Conservation (phyloP, 2,797 vertebrate species). For the Tinamus major region DNA sequence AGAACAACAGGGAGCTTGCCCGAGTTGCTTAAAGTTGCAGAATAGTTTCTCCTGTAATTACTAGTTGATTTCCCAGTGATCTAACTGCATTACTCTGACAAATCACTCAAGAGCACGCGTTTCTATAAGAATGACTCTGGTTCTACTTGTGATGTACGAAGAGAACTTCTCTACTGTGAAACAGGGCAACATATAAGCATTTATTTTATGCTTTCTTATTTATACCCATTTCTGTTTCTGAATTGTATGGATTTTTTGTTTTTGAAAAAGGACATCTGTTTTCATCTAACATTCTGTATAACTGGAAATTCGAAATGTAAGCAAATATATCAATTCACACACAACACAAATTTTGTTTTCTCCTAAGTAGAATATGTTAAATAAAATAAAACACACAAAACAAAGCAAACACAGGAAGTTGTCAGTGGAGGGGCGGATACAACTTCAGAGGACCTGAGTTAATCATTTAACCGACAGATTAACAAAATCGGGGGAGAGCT, state of each 20-base stretch:
- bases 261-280: neutral
- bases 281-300: neutral
- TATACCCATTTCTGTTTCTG: neutral
- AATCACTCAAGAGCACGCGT: neutral
- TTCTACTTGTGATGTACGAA: neutral
- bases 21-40: neutral
- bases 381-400: neutral
- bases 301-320: neutral
- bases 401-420: neutral
- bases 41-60: too few relatives aligned
- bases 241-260: neutral
- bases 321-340: neutral
- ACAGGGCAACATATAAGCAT: neutral
- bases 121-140: neutral
- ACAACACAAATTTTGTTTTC: neutral
- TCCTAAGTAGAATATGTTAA: neutral
- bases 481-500: neutral
- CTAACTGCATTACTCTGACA: neutral
- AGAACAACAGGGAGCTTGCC: neutral
- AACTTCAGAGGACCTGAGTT: neutral
- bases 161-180: neutral
- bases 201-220: neutral
- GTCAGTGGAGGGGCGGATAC: neutral
- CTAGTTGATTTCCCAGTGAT: neutral
- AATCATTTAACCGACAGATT: neutral